These are phyloP conservation scores for Syngnathoides biaculeatus DNA, from an alignment of 2,113 vertebrate genomes.

Conservation along the genomic window DNA sequence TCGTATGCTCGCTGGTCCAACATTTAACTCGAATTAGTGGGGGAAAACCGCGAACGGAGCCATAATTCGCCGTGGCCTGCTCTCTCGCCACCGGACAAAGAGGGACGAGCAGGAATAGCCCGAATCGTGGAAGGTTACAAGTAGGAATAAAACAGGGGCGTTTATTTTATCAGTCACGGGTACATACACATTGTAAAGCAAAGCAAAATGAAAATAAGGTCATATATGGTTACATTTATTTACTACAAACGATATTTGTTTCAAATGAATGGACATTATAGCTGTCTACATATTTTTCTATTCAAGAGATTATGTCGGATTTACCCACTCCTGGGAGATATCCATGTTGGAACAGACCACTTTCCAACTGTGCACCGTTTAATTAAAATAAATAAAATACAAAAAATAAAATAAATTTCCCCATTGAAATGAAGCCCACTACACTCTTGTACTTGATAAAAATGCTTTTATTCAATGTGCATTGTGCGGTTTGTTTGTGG, in stretches of 20 bases:
- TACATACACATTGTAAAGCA: background rate
- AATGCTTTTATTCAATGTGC: no score
- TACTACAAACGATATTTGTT: background rate
- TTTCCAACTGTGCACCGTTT: constrained; percentile 23
- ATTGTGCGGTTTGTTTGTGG: no score
- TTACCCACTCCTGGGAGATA: background rate
- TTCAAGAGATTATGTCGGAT: background rate
- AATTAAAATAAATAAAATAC: no score
- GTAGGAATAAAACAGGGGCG: constrained; percentile 48
- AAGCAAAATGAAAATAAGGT: background rate
- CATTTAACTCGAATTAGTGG: constrained; percentile 67
- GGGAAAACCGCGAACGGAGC: constrained; percentile 72
- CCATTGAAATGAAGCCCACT: background rate
- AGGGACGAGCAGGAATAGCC: constrained; percentile 68
- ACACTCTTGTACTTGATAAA: no score
- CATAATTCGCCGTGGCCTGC: constrained; percentile 75
- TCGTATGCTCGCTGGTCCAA: constrained; percentile 67
- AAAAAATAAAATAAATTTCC: no score
- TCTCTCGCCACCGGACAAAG: constrained; percentile 78
- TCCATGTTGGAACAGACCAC: constrained; percentile 42
- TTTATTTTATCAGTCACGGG: background rate
- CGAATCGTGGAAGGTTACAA: constrained; percentile 56
- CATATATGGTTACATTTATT: background rate
- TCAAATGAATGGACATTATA: background rate
- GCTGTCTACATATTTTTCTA: background rate